phyloP scores from a whole-genome alignment of 2,797 vertebrate species.

The Oryzias sinensis region DNA sequence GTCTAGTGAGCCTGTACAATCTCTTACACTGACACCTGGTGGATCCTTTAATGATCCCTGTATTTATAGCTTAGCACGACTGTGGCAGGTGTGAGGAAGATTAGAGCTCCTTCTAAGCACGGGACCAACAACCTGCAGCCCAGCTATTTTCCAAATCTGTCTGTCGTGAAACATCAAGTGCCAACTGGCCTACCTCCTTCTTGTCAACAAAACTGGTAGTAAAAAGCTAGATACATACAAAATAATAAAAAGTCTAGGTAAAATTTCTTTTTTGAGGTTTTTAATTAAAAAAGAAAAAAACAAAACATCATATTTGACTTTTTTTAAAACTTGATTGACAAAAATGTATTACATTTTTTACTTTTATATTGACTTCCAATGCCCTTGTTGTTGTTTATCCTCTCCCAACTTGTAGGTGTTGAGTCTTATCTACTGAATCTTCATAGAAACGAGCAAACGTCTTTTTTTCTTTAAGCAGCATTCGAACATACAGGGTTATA shows the following conservation, averaged over 20 bases:
- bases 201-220: not conserved
- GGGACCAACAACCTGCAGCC: slow-evolving; percentile 8
- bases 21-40: slow-evolving; percentile 37
- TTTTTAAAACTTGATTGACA: not conserved
- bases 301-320: not conserved
- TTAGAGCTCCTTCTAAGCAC: slow-evolving; percentile 52
- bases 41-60: slow-evolving; percentile 55
- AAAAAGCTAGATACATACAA: not conserved
- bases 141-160: slow-evolving; percentile 22
- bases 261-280: not conserved
- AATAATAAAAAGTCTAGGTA: not conserved
- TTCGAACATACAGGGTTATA: not conserved
- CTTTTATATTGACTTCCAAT: not conserved
- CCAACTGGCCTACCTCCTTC: slow-evolving; percentile 5
- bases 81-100: slow-evolving; percentile 65
- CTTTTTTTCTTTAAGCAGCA: slow-evolving; percentile 7
- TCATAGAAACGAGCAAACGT: slow-evolving; percentile 35
- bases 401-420: slow-evolving; percentile 5
- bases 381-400: slow-evolving; percentile 8
- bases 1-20: slow-evolving; percentile 18
- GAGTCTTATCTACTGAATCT: slow-evolving; percentile 41
- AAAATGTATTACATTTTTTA: not conserved
- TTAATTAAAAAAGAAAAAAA: not conserved
- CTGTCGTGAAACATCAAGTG: slow-evolving; percentile 13
- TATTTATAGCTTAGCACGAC: slow-evolving; percentile 63